Conservation (phyloP, 2,888 invertebrate species). For the Erynnis tages region DNA sequence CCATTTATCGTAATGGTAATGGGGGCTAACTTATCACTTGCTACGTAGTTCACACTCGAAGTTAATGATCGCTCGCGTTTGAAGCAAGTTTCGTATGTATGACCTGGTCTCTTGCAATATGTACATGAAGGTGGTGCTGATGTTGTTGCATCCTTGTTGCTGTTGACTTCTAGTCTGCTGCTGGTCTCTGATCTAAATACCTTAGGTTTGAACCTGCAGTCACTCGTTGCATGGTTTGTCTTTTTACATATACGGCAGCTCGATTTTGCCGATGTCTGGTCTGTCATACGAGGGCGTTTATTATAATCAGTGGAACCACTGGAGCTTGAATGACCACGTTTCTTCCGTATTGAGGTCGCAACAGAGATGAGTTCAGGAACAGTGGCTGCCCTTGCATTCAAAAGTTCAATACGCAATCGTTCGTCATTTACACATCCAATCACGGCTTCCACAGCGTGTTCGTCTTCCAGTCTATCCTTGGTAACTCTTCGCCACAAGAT, state of each 20-base stretch:
- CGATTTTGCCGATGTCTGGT: not conserved
- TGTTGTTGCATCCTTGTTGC: too few species aligned
- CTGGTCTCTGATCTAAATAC: too few species aligned
- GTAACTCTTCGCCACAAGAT: slow-evolving; percentile 11
- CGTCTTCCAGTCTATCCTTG: not conserved
- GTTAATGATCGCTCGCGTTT: too few species aligned
- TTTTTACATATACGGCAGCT: not conserved
- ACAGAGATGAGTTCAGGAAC: not conserved
- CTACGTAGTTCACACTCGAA: not conserved
- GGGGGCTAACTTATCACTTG: not conserved
- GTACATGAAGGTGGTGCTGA: too few species aligned
- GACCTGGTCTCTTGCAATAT: too few species aligned
- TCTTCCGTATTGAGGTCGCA: not conserved
- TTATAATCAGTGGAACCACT: not conserved
- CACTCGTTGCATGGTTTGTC: not conserved
- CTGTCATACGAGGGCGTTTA: not conserved
- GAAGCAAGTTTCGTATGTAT: too few species aligned
- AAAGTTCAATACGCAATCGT: not conserved
- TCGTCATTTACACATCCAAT: not conserved
- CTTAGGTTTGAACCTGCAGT: not conserved
- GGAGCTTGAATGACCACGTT: not conserved
- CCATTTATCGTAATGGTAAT: slow-evolving; percentile 21
- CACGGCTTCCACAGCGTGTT: not conserved
- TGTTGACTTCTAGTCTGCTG: too few species aligned
- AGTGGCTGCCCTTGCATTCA: not conserved